Conservation (phyloP, 2,888 invertebrate genomes). For the Mesorhabditis belari region DNA sequence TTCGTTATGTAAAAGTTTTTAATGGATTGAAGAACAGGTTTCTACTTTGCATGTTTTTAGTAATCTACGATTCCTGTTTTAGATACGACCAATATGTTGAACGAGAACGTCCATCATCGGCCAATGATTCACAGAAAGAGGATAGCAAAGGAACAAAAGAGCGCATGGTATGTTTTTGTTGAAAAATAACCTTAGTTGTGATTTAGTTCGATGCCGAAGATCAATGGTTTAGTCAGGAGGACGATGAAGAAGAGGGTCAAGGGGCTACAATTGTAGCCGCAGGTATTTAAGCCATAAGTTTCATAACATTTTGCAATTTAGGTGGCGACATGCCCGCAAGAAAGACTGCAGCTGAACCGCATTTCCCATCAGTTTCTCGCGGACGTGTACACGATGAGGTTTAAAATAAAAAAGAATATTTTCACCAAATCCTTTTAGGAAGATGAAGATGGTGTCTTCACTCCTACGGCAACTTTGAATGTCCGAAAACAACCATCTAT, state of each 20-base stretch:
- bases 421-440: neutral
- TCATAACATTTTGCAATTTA: neutral
- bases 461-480: neutral
- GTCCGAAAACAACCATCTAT: neutral
- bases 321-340: constrained; percentile 14
- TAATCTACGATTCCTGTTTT: constrained; percentile 7
- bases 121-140: constrained; percentile 11
- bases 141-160: constrained; percentile 3
- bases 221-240: constrained; percentile 47
- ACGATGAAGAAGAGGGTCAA: constrained; percentile 33
- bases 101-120: constrained; percentile 8
- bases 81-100: constrained; percentile 32
- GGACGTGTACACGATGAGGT: constrained; percentile 8
- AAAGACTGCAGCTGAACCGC: constrained; percentile 42
- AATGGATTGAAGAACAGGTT: constrained; percentile 24
- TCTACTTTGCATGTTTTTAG: constrained; percentile 15
- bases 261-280: constrained; percentile 10
- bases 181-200: neutral
- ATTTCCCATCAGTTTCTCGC: constrained; percentile 39
- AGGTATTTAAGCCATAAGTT: constrained; percentile 13
- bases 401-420: constrained; percentile 16
- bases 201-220: constrained; percentile 29
- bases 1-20: constrained; percentile 97
- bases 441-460: neutral
- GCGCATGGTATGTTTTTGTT: neutral